A percentile compares a stretch with the other conserved stretches of the same genome.
phyloP scores from a whole-genome alignment of 2,797 vertebrate species.

The Aselliscus stoliczkanus region DNA sequence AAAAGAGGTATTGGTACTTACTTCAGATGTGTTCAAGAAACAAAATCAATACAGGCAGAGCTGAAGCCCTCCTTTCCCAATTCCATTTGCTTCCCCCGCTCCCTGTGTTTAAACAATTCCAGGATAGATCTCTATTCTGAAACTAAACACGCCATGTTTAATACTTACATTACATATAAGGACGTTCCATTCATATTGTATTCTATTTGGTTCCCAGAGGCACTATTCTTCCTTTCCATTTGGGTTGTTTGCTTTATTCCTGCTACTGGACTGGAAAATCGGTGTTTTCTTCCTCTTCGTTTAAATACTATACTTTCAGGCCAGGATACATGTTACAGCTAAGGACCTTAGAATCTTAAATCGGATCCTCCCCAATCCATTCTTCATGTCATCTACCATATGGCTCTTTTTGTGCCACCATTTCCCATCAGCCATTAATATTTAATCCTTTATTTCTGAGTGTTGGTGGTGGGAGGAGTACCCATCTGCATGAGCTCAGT shows the following conservation, averaged over 20 bases:
- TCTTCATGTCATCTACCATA: not conserved
- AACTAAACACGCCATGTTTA: not conserved
- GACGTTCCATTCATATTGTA: not conserved
- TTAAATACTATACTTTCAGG: not conserved
- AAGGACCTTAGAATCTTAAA: not conserved
- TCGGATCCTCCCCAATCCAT: not conserved
- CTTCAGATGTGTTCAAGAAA: constrained; percentile 11
- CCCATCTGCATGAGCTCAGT: not conserved
- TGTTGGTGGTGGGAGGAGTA: not conserved
- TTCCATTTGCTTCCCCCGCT: not conserved
- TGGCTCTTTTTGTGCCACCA: not conserved
- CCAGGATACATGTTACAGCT: not conserved
- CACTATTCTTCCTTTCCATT: not conserved
- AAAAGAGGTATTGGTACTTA: not conserved
- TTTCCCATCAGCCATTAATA: not conserved
- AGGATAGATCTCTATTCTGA: not conserved
- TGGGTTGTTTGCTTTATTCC: not conserved
- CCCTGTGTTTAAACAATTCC: not conserved
- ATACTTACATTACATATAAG: not conserved
- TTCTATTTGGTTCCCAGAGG: not conserved
- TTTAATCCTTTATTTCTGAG: not conserved
- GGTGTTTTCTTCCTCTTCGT: not conserved
- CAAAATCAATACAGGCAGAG: not conserved
- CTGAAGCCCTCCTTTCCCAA: not conserved
- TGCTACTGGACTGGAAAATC: not conserved